Conservation (phyloP, 92 coral and sea anemone genomes). For the Epizoanthus ramosus region DNA sequence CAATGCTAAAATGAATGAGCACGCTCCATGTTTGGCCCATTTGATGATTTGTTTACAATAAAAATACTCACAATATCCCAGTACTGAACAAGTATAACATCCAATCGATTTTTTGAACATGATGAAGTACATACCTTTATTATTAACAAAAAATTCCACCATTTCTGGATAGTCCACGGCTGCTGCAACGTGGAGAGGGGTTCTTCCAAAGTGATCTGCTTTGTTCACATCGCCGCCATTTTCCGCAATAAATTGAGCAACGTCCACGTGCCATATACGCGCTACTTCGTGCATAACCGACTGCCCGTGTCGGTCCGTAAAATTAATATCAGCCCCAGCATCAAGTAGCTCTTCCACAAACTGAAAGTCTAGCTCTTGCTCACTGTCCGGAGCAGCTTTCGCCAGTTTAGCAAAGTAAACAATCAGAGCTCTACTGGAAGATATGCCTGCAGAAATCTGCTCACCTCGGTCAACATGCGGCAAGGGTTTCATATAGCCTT, state of each 20-base stretch:
- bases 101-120: too few relatives aligned
- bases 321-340: slow-evolving; percentile 93
- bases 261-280: slow-evolving; percentile 97
- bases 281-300: slow-evolving; percentile 93
- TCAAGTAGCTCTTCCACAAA: slow-evolving; percentile 71
- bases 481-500: slow-evolving; percentile 67
- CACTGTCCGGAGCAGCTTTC: slow-evolving; percentile 62
- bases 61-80: too few relatives aligned
- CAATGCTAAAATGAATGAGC: too few relatives aligned
- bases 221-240: slow-evolving; percentile 90
- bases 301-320: slow-evolving; percentile 92
- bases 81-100: too few relatives aligned
- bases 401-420: slow-evolving; percentile 97
- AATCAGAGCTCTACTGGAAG: slow-evolving; percentile 84
- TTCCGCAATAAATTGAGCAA: slow-evolving; percentile 86
- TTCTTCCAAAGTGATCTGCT: slow-evolving; percentile 83
- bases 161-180: slow-evolving; percentile 98
- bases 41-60: too few relatives aligned
- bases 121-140: slow-evolving; percentile 65
- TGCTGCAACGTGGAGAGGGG: slow-evolving; percentile 94
- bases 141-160: slow-evolving; percentile 82
- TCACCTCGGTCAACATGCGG: slow-evolving; percentile 50
- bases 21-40: too few relatives aligned
- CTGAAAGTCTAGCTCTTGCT: slow-evolving; percentile 86
- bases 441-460: slow-evolving; percentile 50